Evolutionary conservation across 2,888 invertebrate genomes (phyloP), one percentile per base, ranked within the genome.

Genomic region (Odontocerum albicorne): DNA sequence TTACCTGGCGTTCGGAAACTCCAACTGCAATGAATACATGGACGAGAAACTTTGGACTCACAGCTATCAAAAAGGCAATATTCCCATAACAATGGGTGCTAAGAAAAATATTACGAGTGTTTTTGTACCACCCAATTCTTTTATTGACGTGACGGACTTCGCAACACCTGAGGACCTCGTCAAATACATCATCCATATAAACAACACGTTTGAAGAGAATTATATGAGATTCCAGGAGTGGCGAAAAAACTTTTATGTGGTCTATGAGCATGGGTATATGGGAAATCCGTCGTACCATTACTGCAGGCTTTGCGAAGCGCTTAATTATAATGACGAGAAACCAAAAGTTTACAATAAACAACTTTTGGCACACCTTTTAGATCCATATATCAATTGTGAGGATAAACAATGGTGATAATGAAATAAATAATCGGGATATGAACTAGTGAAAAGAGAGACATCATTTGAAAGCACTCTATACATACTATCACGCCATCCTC

Each of bases 31-130:
- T 4, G 84, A 87, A 65, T 88, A 88, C 63, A 68, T 88, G 40
- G 87, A 86, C 0, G 88, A 88, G 65, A 88, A 89, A 66, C 65
- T 81, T 1, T 88, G 82, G 70, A 82, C 84, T 74, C 79, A 87
- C 62, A 84, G 82, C 0, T 85, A 80, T 62, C 64, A 69, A 2
- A 85, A 84, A 66, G 77, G 79, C 10, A 74, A 84, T 1, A 79
- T 87, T 20, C 87, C 87, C 0, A 70, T 87, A 2, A 82, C 87
- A 31, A 81, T 86, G 79, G 87, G 87, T 0, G 74, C 83, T 2
- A 66, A 75, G 1, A 66, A 62, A 36, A 54, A 47, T 36, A 67
- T 74, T 64, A 73, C 84, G 61, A 64, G 70, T 15, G 70, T 65
- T 32, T 64, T 86, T 3, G 66, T 87, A 22, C 87, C 87, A 1